These are phyloP conservation scores for Smittia aterrima DNA, from an alignment of 2,888 invertebrate genomes.

Conservation along the genomic window DNA sequence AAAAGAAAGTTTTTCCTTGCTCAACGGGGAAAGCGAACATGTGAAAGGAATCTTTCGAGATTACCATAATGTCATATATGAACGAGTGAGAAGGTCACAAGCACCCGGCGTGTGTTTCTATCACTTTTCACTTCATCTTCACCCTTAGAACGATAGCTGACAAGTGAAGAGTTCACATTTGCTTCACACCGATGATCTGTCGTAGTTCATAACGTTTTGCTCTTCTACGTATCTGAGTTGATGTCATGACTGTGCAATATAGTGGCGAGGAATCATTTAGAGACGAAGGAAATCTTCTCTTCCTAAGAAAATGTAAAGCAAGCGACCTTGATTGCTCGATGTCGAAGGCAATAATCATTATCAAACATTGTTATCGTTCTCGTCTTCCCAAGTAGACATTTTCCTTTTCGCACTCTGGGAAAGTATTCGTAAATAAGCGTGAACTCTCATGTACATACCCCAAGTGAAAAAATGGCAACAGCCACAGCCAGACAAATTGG, in stretches of 20 bases:
- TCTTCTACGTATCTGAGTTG: too few relatives aligned
- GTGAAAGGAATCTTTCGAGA: background rate
- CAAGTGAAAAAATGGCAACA: background rate
- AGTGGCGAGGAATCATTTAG: too few relatives aligned
- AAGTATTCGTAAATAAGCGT: slow-evolving; percentile 28
- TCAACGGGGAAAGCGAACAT: background rate
- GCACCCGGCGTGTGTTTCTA: background rate
- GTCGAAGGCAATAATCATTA: background rate
- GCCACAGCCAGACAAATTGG: slow-evolving; percentile 19
- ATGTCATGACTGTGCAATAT: too few relatives aligned
- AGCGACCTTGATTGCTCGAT: background rate
- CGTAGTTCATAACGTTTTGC: too few relatives aligned
- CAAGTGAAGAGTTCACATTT: too few relatives aligned
- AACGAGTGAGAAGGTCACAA: slow-evolving; percentile 1
- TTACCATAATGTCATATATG: slow-evolving; percentile 3
- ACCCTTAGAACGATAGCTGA: too few relatives aligned
- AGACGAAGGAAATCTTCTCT: background rate
- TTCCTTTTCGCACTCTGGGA: background rate
- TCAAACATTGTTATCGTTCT: background rate
- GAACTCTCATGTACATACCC: background rate
- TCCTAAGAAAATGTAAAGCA: background rate
- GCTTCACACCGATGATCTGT: too few relatives aligned
- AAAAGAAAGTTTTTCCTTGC: background rate
- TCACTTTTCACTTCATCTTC: background rate
- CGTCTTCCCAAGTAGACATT: background rate